A percentile compares a stretch with the other conserved stretches of the same genome.
phyloP scores from a whole-genome alignment of 1,140 invertebrate species.

The Vanessa tameamea region DNA sequence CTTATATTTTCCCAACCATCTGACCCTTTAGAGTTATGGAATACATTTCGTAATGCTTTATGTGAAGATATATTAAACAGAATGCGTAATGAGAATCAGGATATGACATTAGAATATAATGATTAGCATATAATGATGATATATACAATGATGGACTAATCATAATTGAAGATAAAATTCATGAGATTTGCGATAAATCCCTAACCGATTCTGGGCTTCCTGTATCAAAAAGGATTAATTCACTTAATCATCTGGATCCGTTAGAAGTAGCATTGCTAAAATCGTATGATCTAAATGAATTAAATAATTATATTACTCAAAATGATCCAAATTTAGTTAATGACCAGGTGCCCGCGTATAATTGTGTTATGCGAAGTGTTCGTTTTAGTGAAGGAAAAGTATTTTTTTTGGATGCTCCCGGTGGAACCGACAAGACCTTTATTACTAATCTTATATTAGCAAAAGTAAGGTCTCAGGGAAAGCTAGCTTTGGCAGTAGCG shows the following conservation, averaged over 20 bases:
- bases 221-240: conserved; percentile 29
- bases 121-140: conserved; percentile 43
- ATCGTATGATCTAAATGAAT: conserved; percentile 36
- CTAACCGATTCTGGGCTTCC: conserved; percentile 34
- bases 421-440: conserved; percentile 34
- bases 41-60: conserved; percentile 22
- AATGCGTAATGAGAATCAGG: conserved; percentile 36
- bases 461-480: no score
- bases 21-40: conserved; percentile 42
- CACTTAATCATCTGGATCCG: background rate
- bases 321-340: conserved; percentile 35
- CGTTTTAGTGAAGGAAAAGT: background rate
- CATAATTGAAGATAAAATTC: conserved; percentile 41
- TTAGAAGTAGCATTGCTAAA: no score
- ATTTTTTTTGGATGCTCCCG: conserved; percentile 39
- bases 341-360: conserved; percentile 28
- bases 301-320: conserved; percentile 40
- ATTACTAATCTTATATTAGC: conserved; percentile 38
- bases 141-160: conserved; percentile 44
- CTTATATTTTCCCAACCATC: conserved; percentile 48
- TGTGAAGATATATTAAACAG: conserved; percentile 49
- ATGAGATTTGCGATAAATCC: background rate
- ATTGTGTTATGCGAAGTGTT: background rate
- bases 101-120: no score
- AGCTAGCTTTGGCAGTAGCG: no score